Evolutionary conservation across 2,888 invertebrate genomes (phyloP), one percentile per base, ranked within the genome.

Genomic region (Magallana nippona): DNA sequence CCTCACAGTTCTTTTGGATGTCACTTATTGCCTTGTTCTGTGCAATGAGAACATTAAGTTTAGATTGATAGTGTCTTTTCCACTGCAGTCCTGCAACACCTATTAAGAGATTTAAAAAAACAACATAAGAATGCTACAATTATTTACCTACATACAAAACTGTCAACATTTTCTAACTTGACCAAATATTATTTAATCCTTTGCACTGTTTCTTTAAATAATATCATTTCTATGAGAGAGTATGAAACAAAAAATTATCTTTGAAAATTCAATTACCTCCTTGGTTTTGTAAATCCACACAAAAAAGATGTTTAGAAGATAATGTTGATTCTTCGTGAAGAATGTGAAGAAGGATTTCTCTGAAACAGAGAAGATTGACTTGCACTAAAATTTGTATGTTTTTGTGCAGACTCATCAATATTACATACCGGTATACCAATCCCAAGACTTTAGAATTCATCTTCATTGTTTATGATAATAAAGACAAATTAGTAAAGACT

Each of bases 31-130:
- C 84, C 58, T 89, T 84, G 77, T 85, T 87, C 77, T 90, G 89
- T 19, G 87, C 87, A 15, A 89, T 78, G 10, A 90, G 89, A n/a
- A 92, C 91, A 83, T 90, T 87, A 15, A 91, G 86, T 15, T 78
- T 82, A 10, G 86, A 83, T 10, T 87, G 86, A 10, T 89, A 82
- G 60, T 87, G 84, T 27, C 88, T 87, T 86, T 92, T 92, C 93
- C 92, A 93, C 82, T 90, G 90, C 22, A 91, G 27, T 17, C 90
- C 90, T 58, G 87, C 85, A n/a, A 91, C 27, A 5, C 92, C 92
- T 92, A 83, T 10, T 81, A 8, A 44, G n/a, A 44, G 44, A 44
- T 44, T 44, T 44, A 44, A 44, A 44, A 44, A 44, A 27, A 44
- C 44, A 44, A 79, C 55, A 56, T 17, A 55, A 78, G 78, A 32